phyloP scores from a whole-genome alignment of 1,140 invertebrate species.

The Nymphalis io region DNA sequence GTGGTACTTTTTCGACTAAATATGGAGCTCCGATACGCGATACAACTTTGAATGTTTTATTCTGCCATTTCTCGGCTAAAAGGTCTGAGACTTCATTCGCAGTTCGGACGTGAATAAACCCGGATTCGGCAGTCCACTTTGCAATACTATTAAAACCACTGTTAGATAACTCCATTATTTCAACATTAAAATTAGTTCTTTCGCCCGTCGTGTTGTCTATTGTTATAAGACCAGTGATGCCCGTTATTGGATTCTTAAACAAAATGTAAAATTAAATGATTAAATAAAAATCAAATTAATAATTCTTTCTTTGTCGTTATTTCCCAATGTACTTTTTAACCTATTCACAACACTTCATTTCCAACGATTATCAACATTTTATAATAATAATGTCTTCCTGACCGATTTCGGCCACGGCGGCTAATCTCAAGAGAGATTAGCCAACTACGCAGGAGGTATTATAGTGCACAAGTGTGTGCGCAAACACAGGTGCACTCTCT shows the following conservation, averaged over 20 bases:
- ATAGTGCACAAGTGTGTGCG: too few species aligned
- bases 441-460: too few species aligned
- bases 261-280: conserved; percentile 41
- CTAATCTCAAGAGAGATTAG: too few species aligned
- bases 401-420: too few species aligned
- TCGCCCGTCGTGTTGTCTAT: conserved; percentile 81
- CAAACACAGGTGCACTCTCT: too few species aligned
- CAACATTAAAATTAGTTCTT: conserved; percentile 66
- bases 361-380: too few species aligned
- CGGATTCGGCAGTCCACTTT: conserved; percentile 83
- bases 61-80: conserved; percentile 80
- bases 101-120: conserved; percentile 73
- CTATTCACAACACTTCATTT: too few species aligned
- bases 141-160: conserved; percentile 83
- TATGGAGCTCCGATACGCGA: conserved; percentile 89
- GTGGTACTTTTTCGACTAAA: conserved; percentile 82
- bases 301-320: conserved; percentile 30
- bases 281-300: conserved; percentile 42
- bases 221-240: conserved; percentile 79
- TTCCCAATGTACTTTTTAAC: conserved; percentile 25
- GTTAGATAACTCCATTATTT: conserved; percentile 83
- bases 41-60: conserved; percentile 82
- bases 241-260: conserved; percentile 79
- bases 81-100: conserved; percentile 73
- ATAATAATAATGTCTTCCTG: too few species aligned